phyloP scores from a whole-genome alignment of 2,888 invertebrate species.

The Malthinus seriepunctatus region DNA sequence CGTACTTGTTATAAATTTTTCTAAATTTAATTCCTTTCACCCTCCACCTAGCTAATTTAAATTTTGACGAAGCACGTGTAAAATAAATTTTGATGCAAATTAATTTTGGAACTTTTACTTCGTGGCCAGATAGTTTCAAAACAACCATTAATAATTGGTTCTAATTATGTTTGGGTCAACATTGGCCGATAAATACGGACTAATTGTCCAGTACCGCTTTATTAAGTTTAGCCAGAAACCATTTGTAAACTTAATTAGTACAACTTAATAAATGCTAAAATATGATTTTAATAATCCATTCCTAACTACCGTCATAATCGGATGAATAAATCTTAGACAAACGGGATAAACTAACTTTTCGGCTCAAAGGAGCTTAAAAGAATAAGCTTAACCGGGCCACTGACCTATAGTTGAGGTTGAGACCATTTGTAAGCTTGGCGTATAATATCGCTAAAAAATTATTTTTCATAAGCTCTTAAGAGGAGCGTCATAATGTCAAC shows the following conservation, averaged over 20 bases:
- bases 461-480: no score
- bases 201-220: slow-evolving; percentile 29
- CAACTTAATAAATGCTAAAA: slow-evolving; percentile 18
- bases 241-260: slow-evolving; percentile 24
- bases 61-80: slow-evolving; percentile 8
- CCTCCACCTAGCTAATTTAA: background rate
- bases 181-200: slow-evolving; percentile 32
- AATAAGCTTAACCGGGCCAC: no score
- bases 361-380: no score
- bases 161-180: slow-evolving; percentile 32
- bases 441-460: no score
- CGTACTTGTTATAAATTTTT: no score
- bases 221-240: slow-evolving; percentile 27
- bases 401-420: no score
- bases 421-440: no score
- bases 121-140: slow-evolving; percentile 29
- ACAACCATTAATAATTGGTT: slow-evolving; percentile 34
- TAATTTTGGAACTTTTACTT: slow-evolving; percentile 26
- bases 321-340: no score
- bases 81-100: slow-evolving; percentile 25
- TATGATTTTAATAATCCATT: no score
- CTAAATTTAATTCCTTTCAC: background rate
- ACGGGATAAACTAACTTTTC: no score
- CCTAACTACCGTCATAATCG: no score
- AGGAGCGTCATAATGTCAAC: no score